Evolutionary conservation across 2,797 vertebrate species (phyloP).

Genomic region (Selene dorsalis): DNA sequence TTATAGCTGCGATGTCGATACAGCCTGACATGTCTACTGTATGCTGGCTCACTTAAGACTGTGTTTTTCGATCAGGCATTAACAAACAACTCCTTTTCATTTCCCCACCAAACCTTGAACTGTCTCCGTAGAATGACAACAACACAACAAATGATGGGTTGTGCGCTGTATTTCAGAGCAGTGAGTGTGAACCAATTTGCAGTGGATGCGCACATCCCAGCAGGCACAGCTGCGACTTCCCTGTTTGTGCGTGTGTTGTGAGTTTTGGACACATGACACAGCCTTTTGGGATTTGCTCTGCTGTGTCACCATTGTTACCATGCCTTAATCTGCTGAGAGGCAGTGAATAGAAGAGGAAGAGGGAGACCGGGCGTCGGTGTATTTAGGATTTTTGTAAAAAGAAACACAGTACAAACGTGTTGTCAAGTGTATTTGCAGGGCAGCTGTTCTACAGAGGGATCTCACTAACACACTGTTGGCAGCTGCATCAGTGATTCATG

Average conservation of each 20-base stretch:
- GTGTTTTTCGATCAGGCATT: constrained; percentile 15
- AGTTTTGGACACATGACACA: constrained; percentile 54
- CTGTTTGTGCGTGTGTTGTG: constrained; percentile 26
- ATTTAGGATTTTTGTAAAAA: constrained; percentile 14
- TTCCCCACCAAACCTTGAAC: neutral
- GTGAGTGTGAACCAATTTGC: constrained; percentile 9
- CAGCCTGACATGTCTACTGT: constrained; percentile 17
- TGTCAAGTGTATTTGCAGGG: constrained; percentile 27
- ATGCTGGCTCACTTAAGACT: neutral
- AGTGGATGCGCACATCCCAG: constrained; percentile 20
- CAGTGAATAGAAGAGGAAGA: constrained; percentile 18
- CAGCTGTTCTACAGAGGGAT: constrained; percentile 7
- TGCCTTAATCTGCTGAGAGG: constrained; percentile 51
- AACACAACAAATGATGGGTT: too few relatives aligned
- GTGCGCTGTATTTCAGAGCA: constrained; percentile 4
- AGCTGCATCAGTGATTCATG: neutral
- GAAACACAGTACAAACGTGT: constrained; percentile 1
- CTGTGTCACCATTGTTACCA: constrained; percentile 63
- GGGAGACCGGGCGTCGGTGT: neutral
- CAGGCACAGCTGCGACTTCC: constrained; percentile 40
- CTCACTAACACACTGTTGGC: neutral
- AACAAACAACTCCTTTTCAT: neutral
- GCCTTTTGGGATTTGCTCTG: constrained; percentile 56
- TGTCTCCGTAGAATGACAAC: too few relatives aligned
- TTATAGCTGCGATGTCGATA: constrained; percentile 19